These are phyloP conservation scores for Hirtodrosophila trivittata DNA, from an alignment of 2,888 invertebrate species.

Conservation along the genomic window DNA sequence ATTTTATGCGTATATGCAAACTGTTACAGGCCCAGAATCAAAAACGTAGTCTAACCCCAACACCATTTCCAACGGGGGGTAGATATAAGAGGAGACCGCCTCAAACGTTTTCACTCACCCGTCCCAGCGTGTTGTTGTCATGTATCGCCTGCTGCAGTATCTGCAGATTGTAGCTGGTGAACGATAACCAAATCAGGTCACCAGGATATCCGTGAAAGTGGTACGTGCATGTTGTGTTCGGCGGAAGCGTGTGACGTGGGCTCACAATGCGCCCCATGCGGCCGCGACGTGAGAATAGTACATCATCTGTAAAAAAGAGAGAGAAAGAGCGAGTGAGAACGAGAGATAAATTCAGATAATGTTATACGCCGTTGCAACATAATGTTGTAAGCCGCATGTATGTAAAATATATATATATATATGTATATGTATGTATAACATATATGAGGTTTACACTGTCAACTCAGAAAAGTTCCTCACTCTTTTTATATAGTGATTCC, in stretches of 20 bases:
- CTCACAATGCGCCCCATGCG: conserved; percentile 90
- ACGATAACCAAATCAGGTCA: conserved; percentile 94
- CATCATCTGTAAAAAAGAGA: conserved; percentile 82
- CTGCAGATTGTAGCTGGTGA: conserved; percentile 92
- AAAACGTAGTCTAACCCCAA: conserved; percentile 5
- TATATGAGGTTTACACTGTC: too few species aligned
- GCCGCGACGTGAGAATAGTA: conserved; percentile 86
- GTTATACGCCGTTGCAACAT: too few species aligned
- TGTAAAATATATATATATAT: too few species aligned
- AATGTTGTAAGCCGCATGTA: too few species aligned
- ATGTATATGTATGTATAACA: too few species aligned
- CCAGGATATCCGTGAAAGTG: conserved; percentile 91
- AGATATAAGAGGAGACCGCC: not conserved
- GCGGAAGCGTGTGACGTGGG: conserved; percentile 92
- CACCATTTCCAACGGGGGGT: not conserved
- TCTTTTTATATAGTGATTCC: too few species aligned
- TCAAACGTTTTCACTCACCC: conserved; percentile 80
- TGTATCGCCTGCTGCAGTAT: conserved; percentile 87
- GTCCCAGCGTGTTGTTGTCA: conserved; percentile 85
- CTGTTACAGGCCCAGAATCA: conserved; percentile 33
- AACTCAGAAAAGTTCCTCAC: too few species aligned
- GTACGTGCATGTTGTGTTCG: conserved; percentile 94
- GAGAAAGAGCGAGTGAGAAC: conserved; percentile 19
- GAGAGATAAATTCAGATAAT: conserved; percentile 43
- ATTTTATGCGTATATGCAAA: conserved; percentile 75